Evolutionary conservation across 2,113 vertebrate genomes (phyloP).

Genomic region (Athene noctua): DNA sequence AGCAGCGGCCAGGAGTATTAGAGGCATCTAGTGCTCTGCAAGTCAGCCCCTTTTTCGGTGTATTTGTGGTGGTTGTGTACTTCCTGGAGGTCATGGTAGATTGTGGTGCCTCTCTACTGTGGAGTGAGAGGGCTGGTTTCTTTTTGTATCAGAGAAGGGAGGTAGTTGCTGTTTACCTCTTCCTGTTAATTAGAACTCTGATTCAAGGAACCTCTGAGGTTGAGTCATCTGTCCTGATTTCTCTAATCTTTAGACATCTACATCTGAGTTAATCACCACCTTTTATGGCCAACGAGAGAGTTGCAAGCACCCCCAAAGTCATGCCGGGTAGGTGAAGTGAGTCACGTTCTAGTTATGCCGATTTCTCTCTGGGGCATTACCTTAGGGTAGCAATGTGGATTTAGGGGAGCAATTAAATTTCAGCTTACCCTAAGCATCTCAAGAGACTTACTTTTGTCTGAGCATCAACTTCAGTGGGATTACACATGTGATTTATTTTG

Average conservation of each 20-base stretch:
- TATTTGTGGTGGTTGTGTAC: neutral
- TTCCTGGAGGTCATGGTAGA: rapidly evolving
- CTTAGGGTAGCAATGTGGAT: neutral
- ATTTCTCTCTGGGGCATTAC: neutral
- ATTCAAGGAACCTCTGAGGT: neutral
- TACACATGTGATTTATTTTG: rapidly evolving
- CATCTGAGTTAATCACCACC: neutral
- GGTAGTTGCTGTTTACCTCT: neutral
- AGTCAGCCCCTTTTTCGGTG: rapidly evolving
- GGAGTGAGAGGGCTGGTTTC: neutral
- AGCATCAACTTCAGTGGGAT: neutral
- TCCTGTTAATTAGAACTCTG: neutral
- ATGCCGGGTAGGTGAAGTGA: rapidly evolving
- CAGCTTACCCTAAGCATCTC: neutral
- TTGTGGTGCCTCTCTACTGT: rapidly evolving
- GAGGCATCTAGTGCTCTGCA: rapidly evolving
- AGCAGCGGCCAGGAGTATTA: too few relatives aligned
- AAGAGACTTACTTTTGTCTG: neutral
- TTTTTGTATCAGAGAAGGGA: neutral
- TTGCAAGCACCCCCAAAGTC: neutral
- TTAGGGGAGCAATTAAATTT: neutral
- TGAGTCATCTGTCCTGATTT: neutral
- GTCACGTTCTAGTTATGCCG: neutral
- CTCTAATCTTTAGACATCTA: neutral
- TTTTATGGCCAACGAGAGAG: neutral